Evolutionary conservation across 2,888 invertebrate genomes (phyloP).

Genomic region (Panorpa germanica): DNA sequence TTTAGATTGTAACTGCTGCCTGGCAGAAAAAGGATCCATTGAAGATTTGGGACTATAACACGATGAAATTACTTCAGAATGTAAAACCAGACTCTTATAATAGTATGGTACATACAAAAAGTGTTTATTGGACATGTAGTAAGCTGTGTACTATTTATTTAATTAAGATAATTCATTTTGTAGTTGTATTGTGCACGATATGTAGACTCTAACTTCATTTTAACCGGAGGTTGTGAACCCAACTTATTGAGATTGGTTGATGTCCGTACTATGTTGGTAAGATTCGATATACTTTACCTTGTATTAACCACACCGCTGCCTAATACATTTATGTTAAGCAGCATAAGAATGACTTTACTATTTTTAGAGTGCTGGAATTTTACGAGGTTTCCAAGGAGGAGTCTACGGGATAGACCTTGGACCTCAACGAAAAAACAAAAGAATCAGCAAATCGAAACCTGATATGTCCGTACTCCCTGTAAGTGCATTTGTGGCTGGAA

Average conservation of each 20-base stretch:
- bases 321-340: not conserved
- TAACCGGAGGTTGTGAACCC: constrained; percentile 39
- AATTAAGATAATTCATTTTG: no score
- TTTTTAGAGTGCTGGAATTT: constrained; percentile 32
- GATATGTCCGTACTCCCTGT: constrained; percentile 28
- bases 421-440: constrained; percentile 24
- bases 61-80: constrained; percentile 37
- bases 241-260: constrained; percentile 42
- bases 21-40: constrained; percentile 40
- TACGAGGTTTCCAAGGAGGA: constrained; percentile 32
- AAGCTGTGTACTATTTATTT: no score
- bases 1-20: constrained; percentile 40
- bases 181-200: constrained; percentile 42
- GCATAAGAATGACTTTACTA: constrained; percentile 2
- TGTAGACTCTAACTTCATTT: constrained; percentile 31
- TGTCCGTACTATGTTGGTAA: constrained; percentile 34
- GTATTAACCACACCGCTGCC: constrained; percentile 2
- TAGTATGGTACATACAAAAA: no score
- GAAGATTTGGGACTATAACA: constrained; percentile 45
- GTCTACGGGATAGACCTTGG: constrained; percentile 37
- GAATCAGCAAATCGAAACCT: constrained; percentile 21
- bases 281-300: not conserved
- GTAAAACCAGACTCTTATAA: constrained; percentile 32
- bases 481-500: constrained; percentile 33
- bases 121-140: no score